Evolutionary conservation across 2,113 vertebrate species (phyloP).

Genomic region (mouse (Mus musculus)): DNA sequence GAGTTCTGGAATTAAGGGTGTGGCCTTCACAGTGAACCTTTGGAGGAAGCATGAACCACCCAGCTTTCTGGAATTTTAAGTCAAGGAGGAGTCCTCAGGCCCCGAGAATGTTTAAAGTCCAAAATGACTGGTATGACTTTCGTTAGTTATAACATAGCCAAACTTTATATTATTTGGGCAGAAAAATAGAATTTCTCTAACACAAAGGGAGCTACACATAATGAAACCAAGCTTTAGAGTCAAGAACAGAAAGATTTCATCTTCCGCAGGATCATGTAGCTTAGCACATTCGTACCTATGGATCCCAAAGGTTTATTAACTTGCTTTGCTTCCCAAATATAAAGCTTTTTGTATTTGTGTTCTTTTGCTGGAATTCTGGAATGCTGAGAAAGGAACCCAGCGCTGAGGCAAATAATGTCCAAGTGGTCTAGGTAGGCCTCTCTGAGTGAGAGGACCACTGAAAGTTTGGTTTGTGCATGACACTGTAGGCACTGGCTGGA

Average conservation of each 20-base stretch:
- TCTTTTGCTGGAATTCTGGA: not conserved
- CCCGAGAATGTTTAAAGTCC: accelerated
- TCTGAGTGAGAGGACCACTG: not conserved
- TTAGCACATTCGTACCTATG: not conserved
- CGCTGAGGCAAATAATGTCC: not conserved
- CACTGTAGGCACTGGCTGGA: accelerated
- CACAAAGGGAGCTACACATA: not conserved
- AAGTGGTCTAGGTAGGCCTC: too few species aligned
- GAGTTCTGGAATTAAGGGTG: not conserved
- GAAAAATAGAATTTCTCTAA: too few species aligned
- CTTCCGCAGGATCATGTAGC: accelerated
- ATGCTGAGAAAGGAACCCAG: not conserved
- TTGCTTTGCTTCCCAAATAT: not conserved
- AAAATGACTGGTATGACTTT: not conserved
- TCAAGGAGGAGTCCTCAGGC: not conserved
- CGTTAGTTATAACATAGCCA: not conserved
- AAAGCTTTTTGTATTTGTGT: not conserved
- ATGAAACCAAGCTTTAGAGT: not conserved
- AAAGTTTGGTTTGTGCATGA: not conserved
- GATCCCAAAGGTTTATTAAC: not conserved
- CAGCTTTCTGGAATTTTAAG: not conserved
- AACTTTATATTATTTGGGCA: too few species aligned
- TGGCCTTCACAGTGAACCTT: too few species aligned
- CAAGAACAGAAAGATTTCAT: accelerated
- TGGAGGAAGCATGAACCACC: not conserved